Conservation (phyloP, 2,797 vertebrate genomes). For the Enteromius radiatus region DNA sequence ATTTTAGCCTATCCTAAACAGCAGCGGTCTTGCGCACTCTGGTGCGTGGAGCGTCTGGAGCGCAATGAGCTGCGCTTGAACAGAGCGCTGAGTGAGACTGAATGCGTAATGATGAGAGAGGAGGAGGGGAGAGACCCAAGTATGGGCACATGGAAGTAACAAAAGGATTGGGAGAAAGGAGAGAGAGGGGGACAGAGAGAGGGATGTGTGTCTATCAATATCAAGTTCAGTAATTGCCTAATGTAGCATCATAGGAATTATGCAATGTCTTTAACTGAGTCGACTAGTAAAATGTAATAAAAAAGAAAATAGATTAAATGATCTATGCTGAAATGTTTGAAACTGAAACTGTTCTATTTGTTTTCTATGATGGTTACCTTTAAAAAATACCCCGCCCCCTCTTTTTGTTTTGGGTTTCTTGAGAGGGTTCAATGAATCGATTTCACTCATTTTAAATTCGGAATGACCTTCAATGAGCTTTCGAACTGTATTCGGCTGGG, state of each 20-base stretch:
- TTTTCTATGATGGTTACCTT: neutral
- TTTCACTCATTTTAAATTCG: neutral
- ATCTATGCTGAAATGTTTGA: neutral
- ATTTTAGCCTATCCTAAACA: constrained; percentile 46
- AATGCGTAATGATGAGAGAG: constrained; percentile 61
- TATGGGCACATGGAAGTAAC: constrained; percentile 55
- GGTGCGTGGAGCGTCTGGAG: constrained; percentile 33
- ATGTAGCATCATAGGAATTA: too few species aligned
- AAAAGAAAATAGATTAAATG: neutral
- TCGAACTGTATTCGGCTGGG: neutral
- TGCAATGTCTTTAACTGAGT: neutral
- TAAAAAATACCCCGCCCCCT: neutral
- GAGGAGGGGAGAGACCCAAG: constrained; percentile 58
- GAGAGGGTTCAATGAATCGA: neutral
- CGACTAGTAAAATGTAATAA: neutral
- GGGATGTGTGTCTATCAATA: constrained; percentile 21
- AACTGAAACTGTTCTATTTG: neutral
- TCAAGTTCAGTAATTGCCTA: neutral
- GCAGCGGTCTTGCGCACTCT: constrained; percentile 17
- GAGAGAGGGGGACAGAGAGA: constrained; percentile 8
- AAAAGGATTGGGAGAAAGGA: constrained; percentile 25
- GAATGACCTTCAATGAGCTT: neutral
- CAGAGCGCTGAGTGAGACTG: constrained; percentile 53
- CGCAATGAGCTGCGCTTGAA: constrained; percentile 44
- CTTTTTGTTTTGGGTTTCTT: neutral